phyloP scores from a whole-genome alignment of 2,113 vertebrate species.

The Zingel zingel region DNA sequence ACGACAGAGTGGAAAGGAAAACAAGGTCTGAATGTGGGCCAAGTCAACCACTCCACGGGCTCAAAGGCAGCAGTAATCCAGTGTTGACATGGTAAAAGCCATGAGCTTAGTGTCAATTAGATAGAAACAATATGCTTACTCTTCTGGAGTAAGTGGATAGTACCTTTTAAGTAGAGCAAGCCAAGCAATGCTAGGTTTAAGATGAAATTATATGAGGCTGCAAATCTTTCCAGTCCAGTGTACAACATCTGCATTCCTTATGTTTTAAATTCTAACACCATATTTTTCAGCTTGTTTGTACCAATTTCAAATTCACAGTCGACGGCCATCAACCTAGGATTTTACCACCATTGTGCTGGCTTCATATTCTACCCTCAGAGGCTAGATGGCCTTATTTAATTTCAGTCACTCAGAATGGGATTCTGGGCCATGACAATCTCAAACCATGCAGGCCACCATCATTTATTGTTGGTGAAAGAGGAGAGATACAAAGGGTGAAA shows the following conservation, averaged over 20 bases:
- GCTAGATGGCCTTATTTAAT: conserved; percentile 73
- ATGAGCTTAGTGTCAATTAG: conserved; percentile 86
- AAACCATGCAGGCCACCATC: conserved; percentile 65
- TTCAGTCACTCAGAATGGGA: conserved; percentile 69
- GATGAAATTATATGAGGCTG: conserved; percentile 48
- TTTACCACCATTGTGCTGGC: conserved; percentile 42
- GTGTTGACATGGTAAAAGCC: conserved; percentile 85
- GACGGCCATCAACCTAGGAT: conserved; percentile 34
- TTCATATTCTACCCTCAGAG: conserved; percentile 63
- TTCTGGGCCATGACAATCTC: conserved; percentile 73
- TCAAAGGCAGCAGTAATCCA: conserved; percentile 84
- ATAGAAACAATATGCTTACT: conserved; percentile 84
- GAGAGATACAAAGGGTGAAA: conserved; percentile 74
- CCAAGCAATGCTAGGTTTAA: conserved; percentile 33
- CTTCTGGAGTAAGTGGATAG: conserved; percentile 79
- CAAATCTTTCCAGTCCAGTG: conserved; percentile 31
- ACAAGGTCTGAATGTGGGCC: conserved; percentile 82
- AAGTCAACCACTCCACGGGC: conserved; percentile 81
- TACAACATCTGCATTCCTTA: neutral
- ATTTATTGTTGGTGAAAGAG: conserved; percentile 65
- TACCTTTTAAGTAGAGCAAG: conserved; percentile 74
- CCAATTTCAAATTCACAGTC: conserved; percentile 38
- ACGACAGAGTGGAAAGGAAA: conserved; percentile 82
- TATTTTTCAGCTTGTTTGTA: conserved; percentile 33
- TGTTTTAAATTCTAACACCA: conserved; percentile 21